Evolutionary conservation across 2,113 vertebrate genomes (phyloP).

Genomic region (Pampusana beccarii): DNA sequence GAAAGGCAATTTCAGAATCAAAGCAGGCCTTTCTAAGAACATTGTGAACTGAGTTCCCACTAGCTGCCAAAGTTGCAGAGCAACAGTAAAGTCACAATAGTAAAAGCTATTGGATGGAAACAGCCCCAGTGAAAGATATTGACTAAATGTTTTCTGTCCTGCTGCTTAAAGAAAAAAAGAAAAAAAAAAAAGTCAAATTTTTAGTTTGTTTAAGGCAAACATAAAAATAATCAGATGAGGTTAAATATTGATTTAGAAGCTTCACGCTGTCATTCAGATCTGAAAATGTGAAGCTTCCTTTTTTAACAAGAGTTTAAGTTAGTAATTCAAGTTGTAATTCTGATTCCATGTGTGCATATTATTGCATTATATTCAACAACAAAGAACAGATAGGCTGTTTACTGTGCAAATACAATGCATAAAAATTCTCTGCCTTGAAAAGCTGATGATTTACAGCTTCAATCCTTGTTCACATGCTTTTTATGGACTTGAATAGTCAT

Average conservation of each 20-base stretch:
- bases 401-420: not conserved
- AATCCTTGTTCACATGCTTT: not conserved
- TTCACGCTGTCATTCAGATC: not conserved
- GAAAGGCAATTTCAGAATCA: not conserved
- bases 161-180: not conserved
- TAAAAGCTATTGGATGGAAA: not conserved
- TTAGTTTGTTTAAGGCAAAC: not conserved
- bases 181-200: not conserved
- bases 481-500: not conserved
- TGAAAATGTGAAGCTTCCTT: not conserved
- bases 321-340: slow-evolving; percentile 1
- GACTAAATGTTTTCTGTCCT: not conserved
- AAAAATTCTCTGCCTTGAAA: not conserved
- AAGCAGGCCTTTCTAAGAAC: not conserved
- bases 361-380: not conserved
- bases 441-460: not conserved
- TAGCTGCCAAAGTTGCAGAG: not conserved
- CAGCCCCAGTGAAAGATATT: not conserved
- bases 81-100: not conserved
- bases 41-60: not conserved
- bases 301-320: not conserved
- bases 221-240: not conserved
- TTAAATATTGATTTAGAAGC: slow-evolving; percentile 23
- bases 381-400: slow-evolving; percentile 4
- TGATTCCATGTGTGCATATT: not conserved